Conservation (phyloP, 2,888 invertebrate species). For the Cremastobaeus sp. region DNA sequence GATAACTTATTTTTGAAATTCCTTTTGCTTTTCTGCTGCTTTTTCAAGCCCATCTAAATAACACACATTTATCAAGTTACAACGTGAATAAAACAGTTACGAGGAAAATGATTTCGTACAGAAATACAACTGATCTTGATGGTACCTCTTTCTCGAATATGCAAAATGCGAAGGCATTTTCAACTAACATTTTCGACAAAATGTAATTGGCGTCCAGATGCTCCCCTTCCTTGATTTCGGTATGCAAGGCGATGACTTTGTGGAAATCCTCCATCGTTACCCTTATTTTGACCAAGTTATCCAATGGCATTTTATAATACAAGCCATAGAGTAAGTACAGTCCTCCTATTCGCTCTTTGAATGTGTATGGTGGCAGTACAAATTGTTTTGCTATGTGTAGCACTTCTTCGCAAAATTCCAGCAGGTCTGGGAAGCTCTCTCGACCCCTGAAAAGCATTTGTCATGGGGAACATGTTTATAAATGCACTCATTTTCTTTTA, state of each 20-base stretch:
- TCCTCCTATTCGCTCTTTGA: slow-evolving; percentile 72
- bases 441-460: slow-evolving; percentile 69
- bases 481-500: too few relatives aligned
- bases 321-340: slow-evolving; percentile 73
- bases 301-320: slow-evolving; percentile 72
- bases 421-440: slow-evolving; percentile 65
- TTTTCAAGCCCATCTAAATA: slow-evolving; percentile 71
- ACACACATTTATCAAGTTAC: slow-evolving; percentile 7
- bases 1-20: slow-evolving; percentile 80
- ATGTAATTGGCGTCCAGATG: slow-evolving; percentile 74
- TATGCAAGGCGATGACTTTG: slow-evolving; percentile 67
- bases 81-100: background rate
- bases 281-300: slow-evolving; percentile 68
- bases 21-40: slow-evolving; percentile 52
- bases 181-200: slow-evolving; percentile 70
- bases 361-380: slow-evolving; percentile 63
- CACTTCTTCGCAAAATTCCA: slow-evolving; percentile 74
- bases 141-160: slow-evolving; percentile 71
- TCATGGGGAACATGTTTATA: background rate
- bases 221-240: slow-evolving; percentile 69
- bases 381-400: slow-evolving; percentile 71
- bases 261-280: slow-evolving; percentile 70
- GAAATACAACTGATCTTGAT: too few relatives aligned
- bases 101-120: background rate
- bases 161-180: slow-evolving; percentile 69